These are phyloP conservation scores for Xestia sexstrigata DNA, from an alignment of 2,888 invertebrate genomes.

Conservation along the genomic window DNA sequence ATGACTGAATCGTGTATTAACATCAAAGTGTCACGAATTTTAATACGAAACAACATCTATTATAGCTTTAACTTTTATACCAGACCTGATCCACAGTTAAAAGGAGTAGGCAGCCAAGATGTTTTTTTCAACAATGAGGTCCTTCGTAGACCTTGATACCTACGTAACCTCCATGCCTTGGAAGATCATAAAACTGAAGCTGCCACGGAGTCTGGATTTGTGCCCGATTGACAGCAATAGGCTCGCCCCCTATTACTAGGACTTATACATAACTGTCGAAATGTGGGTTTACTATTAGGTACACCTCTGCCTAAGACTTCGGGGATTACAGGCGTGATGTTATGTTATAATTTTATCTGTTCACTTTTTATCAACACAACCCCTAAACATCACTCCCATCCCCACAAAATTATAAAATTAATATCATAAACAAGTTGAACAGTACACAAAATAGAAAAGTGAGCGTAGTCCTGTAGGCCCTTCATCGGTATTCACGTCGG, in stretches of 20 bases:
- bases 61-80: not conserved
- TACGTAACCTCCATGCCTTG: not conserved
- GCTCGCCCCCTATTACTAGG: too few relatives aligned
- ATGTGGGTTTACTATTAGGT: too few relatives aligned
- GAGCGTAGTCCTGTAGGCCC: constrained; percentile 63
- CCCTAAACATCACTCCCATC: not conserved
- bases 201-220: too few relatives aligned
- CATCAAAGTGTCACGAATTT: not conserved
- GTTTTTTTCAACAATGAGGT: not conserved
- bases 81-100: not conserved
- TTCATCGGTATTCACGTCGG: constrained; percentile 86
- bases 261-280: too few relatives aligned
- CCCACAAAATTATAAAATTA: constrained; percentile 48
- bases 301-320: too few relatives aligned
- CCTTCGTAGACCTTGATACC: not conserved
- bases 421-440: constrained; percentile 71
- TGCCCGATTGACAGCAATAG: too few relatives aligned
- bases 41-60: not conserved
- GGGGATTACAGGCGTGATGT: too few relatives aligned
- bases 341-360: too few relatives aligned
- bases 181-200: not conserved
- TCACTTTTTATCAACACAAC: not conserved
- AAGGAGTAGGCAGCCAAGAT: not conserved
- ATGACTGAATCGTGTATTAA: not conserved
- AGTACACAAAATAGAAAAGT: constrained; percentile 68